phyloP scores from a whole-genome alignment of 1,140 invertebrate species.

The Belonocnema kinseyi region DNA sequence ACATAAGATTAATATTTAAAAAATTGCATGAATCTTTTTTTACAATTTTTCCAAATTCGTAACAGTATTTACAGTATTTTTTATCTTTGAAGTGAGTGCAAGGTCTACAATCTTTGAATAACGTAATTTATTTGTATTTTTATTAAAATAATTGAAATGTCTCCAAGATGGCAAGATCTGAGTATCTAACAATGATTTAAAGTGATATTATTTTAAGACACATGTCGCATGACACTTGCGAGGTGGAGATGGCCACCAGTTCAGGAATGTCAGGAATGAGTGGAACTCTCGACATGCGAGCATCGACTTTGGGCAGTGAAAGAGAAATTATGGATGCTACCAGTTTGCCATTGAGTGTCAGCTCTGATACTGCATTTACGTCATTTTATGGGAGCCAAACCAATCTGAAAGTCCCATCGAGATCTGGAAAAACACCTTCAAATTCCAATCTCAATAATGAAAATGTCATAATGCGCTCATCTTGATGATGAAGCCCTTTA shows the following conservation, averaged over 20 bases:
- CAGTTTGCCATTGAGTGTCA: conserved; percentile 71
- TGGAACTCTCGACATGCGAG: conserved; percentile 66
- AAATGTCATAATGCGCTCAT: conserved; percentile 48
- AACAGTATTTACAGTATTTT: no score
- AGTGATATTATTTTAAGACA: conserved; percentile 70
- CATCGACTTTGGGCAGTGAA: conserved; percentile 68
- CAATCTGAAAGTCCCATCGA: conserved; percentile 56
- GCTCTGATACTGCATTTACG: conserved; percentile 82
- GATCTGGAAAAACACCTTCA: conserved; percentile 58
- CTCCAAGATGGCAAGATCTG: background rate
- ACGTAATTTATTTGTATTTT: background rate
- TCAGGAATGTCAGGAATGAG: conserved; percentile 67
- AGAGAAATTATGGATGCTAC: conserved; percentile 66
- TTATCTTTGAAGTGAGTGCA: no score
- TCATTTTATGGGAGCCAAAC: conserved; percentile 80
- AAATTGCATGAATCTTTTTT: no score
- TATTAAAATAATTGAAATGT: background rate
- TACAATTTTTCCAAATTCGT: no score
- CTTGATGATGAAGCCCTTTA: conserved; percentile 48
- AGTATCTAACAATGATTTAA: conserved; percentile 48
- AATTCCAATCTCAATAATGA: conserved; percentile 53
- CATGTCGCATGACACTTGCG: conserved; percentile 68
- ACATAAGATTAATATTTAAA: no score
- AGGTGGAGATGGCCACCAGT: conserved; percentile 70
- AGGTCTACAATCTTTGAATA: no score